These are phyloP conservation scores for Psilopsiagon aymara DNA, from an alignment of 2,113 vertebrate genomes.

Conservation along the genomic window DNA sequence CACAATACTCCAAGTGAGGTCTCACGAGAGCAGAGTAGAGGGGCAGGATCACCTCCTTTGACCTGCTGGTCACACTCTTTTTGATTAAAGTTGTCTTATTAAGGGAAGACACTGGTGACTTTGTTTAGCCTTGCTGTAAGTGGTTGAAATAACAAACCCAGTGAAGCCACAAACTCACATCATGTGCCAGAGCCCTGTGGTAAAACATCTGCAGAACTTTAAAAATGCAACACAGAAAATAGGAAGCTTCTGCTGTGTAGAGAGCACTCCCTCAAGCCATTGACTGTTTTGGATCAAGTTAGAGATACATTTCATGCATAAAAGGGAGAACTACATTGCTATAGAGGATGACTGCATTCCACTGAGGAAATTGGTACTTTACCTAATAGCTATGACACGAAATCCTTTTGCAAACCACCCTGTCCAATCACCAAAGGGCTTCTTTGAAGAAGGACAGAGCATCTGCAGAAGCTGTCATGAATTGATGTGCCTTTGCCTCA, in stretches of 20 bases:
- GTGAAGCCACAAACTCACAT: neutral
- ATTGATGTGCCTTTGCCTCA: neutral
- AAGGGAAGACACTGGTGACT: neutral
- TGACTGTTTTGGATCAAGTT: neutral
- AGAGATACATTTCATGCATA: neutral
- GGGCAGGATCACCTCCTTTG: too few relatives aligned
- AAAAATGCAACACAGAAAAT: neutral
- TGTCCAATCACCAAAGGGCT: neutral
- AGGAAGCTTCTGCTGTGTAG: neutral
- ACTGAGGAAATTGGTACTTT: neutral
- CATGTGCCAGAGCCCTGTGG: neutral
- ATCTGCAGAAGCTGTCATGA: conserved; percentile 34
- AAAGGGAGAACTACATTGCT: neutral
- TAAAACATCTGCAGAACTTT: neutral
- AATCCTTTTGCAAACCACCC: neutral
- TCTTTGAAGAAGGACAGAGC: neutral
- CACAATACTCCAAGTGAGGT: too few relatives aligned
- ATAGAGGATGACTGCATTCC: neutral
- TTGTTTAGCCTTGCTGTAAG: conserved; percentile 12
- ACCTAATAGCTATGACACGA: neutral
- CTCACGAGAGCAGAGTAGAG: too few relatives aligned
- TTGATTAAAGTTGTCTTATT: neutral
- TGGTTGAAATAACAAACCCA: conserved; percentile 8
- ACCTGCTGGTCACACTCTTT: too few relatives aligned
- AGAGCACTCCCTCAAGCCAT: neutral